phyloP scores from a whole-genome alignment of 2,888 invertebrate species.

The Nomada lathburiana region DNA sequence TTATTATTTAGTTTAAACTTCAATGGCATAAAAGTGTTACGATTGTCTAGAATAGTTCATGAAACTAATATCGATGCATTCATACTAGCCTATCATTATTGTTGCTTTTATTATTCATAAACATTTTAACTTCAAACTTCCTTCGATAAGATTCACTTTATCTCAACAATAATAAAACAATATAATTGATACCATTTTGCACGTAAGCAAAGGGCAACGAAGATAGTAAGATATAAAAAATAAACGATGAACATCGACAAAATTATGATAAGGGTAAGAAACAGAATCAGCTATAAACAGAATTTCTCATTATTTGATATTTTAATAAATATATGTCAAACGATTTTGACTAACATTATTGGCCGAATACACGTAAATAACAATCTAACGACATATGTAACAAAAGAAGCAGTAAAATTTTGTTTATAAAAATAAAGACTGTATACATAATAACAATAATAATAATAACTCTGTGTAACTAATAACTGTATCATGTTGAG shows the following conservation, averaged over 20 bases:
- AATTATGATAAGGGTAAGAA: no score
- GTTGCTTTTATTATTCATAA: conserved; percentile 43
- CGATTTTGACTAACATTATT: no score
- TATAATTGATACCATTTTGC: neutral
- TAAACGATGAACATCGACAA: neutral
- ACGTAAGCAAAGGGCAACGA: neutral
- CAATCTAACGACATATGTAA: no score
- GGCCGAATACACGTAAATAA: no score
- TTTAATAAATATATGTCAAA: no score
- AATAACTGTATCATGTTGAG: no score
- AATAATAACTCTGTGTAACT: no score
- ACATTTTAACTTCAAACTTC: conserved; percentile 6
- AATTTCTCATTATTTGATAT: no score
- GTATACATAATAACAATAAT: no score
- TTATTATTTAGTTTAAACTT: neutral
- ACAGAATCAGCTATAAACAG: no score
- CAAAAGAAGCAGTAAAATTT: no score
- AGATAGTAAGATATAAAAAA: neutral
- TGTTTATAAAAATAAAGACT: no score
- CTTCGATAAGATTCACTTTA: conserved; percentile 33
- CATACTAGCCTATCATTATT: conserved; percentile 26
- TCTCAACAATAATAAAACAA: conserved; percentile 8
- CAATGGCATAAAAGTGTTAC: conserved; percentile 2
- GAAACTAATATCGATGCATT: conserved; percentile 6
- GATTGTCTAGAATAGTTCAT: conserved; percentile 3